Evolutionary conservation across 2,888 invertebrate genomes (phyloP), one percentile per base, ranked within the genome.

Genomic region (Conistra vaccinii): DNA sequence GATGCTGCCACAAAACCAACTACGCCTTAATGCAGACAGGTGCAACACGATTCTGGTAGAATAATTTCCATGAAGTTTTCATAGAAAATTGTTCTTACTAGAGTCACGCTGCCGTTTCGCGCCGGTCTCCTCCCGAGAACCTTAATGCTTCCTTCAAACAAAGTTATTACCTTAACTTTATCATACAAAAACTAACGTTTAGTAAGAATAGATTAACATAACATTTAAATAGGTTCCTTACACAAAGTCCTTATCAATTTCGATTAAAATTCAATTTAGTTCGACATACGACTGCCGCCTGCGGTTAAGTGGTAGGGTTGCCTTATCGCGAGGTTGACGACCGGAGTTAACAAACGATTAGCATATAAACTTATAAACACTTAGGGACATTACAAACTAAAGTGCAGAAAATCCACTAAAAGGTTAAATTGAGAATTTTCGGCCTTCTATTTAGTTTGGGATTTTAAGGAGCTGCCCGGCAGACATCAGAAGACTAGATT

Each of bases 271-370:
- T 77, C 69, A 68, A 78, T 77, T 80, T 48, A 55, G 51, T 55
- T 10, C 23, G 67, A 48, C 68, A 69, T 10, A 53, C 9, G 55
- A 58, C 42, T 53, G 32, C 62, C 53, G 55, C 63, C 23, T 6
- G 32, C 17, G 17, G 60, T 42, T 68, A 72, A 58, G 73, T 69
- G 70, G 58, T 45, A 1, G 6, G 70, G 58, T 45, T 1, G 6
- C 69, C 76, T 88, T 89, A 89, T 89, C 88, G 57, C 63, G 63
- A 45, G 88, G 80, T 88, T 71, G 23, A 73, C 69, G 84, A 80
- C 87, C 86, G 69, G 9, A 81, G 89, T 88, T 89, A 89, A 86
- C 69, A 4, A 26, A 66, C 53, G 83, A 84, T 88, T 86, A 87
- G 83, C 88, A 85, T 86, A 80, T 65, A 77, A 51, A 60, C 58